Evolutionary conservation across 2,113 vertebrate species (phyloP).

Genomic region (Calidris pugnax): DNA sequence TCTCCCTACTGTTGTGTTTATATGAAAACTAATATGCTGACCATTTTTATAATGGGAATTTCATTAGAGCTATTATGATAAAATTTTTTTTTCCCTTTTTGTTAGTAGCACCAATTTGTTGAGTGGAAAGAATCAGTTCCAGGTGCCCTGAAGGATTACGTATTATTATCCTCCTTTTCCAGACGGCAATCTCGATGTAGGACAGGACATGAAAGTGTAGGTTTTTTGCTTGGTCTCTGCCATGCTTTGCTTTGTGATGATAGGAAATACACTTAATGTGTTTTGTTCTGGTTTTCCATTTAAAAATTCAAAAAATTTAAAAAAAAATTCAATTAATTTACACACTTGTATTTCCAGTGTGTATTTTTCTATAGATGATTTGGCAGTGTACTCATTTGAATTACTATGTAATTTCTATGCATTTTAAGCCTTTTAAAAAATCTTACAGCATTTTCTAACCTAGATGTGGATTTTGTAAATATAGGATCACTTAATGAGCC

Average conservation of each 20-base stretch:
- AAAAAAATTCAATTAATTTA: background rate
- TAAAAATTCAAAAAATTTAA: no score
- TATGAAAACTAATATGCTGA: background rate
- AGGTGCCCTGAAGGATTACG: background rate
- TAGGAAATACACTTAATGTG: rapidly evolving
- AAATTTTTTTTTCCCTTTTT: background rate
- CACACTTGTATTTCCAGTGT: background rate
- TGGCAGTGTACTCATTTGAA: background rate
- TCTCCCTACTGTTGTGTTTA: background rate
- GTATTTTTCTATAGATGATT: background rate
- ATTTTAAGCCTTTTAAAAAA: background rate
- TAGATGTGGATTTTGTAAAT: background rate
- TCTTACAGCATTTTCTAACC: background rate
- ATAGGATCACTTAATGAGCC: background rate
- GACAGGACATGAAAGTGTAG: background rate
- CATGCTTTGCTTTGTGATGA: background rate
- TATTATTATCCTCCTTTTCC: background rate
- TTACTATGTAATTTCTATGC: background rate
- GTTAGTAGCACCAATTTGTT: background rate
- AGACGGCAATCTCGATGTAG: background rate
- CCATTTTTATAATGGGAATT: background rate
- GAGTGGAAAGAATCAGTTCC: background rate
- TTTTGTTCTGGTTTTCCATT: background rate
- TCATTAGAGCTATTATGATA: background rate
- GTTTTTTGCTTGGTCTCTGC: background rate